A percentile compares a stretch with the other conserved stretches of the same genome.
Conservation (phyloP, 2,113 vertebrate genomes). For the Formicarius rufipectus region DNA sequence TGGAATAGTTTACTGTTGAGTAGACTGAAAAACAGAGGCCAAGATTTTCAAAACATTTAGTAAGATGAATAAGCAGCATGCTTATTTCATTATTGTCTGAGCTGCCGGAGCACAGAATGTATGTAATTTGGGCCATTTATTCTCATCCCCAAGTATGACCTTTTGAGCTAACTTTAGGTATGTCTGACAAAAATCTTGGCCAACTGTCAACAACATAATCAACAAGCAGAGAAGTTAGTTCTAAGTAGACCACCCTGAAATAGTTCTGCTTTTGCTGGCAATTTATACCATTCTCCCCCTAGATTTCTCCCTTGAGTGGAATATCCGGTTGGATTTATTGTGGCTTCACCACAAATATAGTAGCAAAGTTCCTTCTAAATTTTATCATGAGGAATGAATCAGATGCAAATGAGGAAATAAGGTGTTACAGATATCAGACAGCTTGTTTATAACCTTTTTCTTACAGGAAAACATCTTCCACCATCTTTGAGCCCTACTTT, state of each 20-base stretch:
- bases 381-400: conserved; percentile 13
- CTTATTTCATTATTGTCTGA: neutral
- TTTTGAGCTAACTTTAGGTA: conserved; percentile 49
- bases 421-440: neutral
- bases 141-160: neutral
- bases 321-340: conserved; percentile 51
- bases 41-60: neutral
- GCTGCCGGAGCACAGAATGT: neutral
- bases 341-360: conserved; percentile 24
- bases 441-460: neutral
- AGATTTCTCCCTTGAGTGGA: conserved; percentile 8
- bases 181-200: conserved; percentile 35
- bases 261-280: conserved; percentile 49
- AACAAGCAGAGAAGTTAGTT: conserved; percentile 8
- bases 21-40: neutral
- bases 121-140: neutral
- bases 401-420: conserved; percentile 2
- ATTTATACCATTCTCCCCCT: neutral
- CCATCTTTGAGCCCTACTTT: neutral
- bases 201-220: conserved; percentile 27
- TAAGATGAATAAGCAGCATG: neutral
- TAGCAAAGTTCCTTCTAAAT: neutral
- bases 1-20: neutral
- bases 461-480: neutral
- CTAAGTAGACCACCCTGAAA: conserved; percentile 54